Evolutionary conservation across 2,113 vertebrate genomes (phyloP).

Genomic region (Psophia crepitans): DNA sequence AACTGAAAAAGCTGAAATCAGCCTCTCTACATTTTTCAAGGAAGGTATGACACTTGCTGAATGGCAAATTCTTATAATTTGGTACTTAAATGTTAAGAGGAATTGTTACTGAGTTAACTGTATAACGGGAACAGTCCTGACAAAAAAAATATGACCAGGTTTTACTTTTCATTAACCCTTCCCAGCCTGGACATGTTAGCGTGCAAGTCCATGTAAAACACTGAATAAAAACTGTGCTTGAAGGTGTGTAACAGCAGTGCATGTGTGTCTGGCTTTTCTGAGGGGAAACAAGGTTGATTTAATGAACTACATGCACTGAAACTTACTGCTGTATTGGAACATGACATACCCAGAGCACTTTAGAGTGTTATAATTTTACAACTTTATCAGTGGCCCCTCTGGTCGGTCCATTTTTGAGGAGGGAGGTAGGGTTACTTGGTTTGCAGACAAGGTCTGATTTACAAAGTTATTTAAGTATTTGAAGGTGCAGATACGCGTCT

Average conservation of each 20-base stretch:
- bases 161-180: slow-evolving; percentile 66
- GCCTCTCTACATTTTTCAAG: slow-evolving; percentile 39
- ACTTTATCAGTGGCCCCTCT: background rate
- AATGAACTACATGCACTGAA: slow-evolving; percentile 34
- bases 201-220: slow-evolving; percentile 6
- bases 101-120: slow-evolving; percentile 52
- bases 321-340: slow-evolving; percentile 12
- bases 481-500: background rate
- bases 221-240: background rate
- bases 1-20: slow-evolving; percentile 53
- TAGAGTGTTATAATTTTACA: background rate
- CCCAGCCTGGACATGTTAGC: slow-evolving; percentile 59
- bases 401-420: background rate
- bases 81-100: slow-evolving; percentile 45
- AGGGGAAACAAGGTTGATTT: slow-evolving; percentile 25
- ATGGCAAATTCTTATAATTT: slow-evolving; percentile 65
- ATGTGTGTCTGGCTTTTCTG: background rate
- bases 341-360: background rate
- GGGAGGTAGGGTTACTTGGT: background rate
- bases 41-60: slow-evolving; percentile 64
- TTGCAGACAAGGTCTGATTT: background rate
- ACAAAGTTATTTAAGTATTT: background rate
- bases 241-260: slow-evolving; percentile 45
- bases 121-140: slow-evolving; percentile 65
- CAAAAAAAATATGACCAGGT: slow-evolving; percentile 57